A percentile compares a stretch with the other conserved stretches of the same genome.
Conservation (phyloP, 2,797 vertebrate species). For the Decapterus maruadsi region DNA sequence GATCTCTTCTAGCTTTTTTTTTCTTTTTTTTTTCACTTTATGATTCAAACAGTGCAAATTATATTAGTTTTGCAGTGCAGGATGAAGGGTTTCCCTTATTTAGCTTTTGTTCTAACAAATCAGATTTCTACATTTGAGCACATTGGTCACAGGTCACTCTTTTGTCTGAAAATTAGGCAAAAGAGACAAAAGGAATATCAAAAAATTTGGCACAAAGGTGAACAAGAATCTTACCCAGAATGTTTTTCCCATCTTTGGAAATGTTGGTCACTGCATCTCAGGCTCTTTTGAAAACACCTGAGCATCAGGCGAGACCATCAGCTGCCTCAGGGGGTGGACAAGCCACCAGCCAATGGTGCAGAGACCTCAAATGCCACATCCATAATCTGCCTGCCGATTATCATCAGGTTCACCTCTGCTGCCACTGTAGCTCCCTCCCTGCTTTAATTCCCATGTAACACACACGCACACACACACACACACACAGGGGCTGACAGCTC, state of each 20-base stretch:
- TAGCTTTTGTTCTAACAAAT: neutral
- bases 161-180: neutral
- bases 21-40: no score
- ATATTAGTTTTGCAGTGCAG: no score
- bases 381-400: slow-evolving; percentile 81
- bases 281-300: slow-evolving; percentile 55
- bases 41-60: no score
- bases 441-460: slow-evolving; percentile 14
- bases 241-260: slow-evolving; percentile 37
- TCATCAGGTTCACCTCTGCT: slow-evolving; percentile 72
- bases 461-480: slow-evolving; percentile 13
- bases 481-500: slow-evolving; percentile 43
- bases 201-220: neutral
- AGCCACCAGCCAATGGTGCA: slow-evolving; percentile 34
- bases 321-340: slow-evolving; percentile 33
- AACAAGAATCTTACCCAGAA: slow-evolving; percentile 1
- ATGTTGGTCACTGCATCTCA: slow-evolving; percentile 41
- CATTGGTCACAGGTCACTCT: neutral
- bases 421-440: neutral
- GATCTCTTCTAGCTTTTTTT: neutral
- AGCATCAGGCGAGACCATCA: slow-evolving; percentile 1
- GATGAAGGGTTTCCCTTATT: neutral
- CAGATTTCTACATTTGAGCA: neutral
- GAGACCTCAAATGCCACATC: slow-evolving; percentile 74
- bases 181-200: neutral